phyloP scores from a whole-genome alignment of 2,797 vertebrate species.

The Amphiprion clarkii region DNA sequence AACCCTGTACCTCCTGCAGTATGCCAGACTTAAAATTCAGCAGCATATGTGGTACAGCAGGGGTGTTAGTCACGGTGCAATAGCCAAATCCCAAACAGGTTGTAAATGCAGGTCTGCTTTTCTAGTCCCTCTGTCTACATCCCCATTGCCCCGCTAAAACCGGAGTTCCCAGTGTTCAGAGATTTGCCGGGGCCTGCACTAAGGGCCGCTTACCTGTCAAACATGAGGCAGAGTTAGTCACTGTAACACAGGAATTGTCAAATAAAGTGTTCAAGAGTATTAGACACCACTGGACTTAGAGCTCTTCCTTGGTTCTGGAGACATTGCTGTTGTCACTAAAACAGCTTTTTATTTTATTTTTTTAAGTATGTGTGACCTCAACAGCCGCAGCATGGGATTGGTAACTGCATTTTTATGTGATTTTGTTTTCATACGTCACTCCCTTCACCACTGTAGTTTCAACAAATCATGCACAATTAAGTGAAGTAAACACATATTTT shows the following conservation, averaged over 20 bases:
- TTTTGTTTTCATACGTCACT: too few species aligned
- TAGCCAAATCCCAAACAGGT: constrained; percentile 89
- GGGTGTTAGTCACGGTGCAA: constrained; percentile 87
- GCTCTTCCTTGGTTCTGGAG: constrained; percentile 48
- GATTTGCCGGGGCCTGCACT: constrained; percentile 77
- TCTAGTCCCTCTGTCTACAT: constrained; percentile 79
- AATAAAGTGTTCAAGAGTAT: constrained; percentile 61
- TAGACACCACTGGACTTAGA: constrained; percentile 40
- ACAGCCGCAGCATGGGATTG: not conserved
- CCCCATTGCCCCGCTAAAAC: constrained; percentile 76
- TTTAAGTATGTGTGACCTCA: constrained; percentile 24
- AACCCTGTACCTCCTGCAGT: constrained; percentile 79
- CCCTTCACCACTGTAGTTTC: too few species aligned
- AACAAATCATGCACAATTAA: not conserved
- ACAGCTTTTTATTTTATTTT: constrained; percentile 31
- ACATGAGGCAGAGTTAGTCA: constrained; percentile 75
- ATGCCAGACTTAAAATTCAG: constrained; percentile 86
- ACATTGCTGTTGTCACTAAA: constrained; percentile 19
- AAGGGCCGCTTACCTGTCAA: constrained; percentile 76
- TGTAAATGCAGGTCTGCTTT: constrained; percentile 86
- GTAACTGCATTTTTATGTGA: not conserved
- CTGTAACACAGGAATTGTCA: constrained; percentile 70
- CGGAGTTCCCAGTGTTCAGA: constrained; percentile 73
- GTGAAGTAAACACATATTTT: not conserved
- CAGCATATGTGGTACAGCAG: constrained; percentile 87